Percentiles rank a stretch among this genome's conserved stretches.
Conservation (phyloP, 1,140 invertebrate genomes). For the Zaprionus kolodkinae region DNA sequence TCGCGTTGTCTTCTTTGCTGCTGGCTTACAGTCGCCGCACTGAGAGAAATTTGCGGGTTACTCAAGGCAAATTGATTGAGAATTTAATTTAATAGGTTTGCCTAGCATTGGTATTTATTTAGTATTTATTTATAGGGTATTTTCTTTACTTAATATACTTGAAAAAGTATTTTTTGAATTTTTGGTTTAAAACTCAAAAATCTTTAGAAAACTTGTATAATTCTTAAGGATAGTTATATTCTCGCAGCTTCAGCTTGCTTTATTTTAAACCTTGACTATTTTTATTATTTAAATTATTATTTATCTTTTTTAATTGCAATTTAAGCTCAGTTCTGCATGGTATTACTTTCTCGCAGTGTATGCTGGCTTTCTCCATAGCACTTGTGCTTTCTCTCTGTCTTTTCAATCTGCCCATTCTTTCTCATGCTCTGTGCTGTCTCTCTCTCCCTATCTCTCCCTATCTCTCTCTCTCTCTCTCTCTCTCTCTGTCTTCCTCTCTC, state of each 20-base stretch:
- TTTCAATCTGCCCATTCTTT: too few species aligned
- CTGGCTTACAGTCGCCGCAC: constrained; percentile 18
- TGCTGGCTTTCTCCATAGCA: not conserved
- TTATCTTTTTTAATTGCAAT: not conserved
- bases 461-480: constrained; percentile 16
- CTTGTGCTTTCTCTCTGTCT: not conserved
- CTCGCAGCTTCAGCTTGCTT: too few species aligned
- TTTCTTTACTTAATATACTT: not conserved
- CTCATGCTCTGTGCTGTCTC: not conserved
- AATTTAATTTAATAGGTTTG: not conserved
- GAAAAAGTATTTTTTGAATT: too few species aligned
- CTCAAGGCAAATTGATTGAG: not conserved
- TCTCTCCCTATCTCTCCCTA: too few species aligned
- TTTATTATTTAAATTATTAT: too few species aligned
- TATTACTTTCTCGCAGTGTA: not conserved
- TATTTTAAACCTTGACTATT: too few species aligned
- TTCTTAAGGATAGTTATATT: too few species aligned
- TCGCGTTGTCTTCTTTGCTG: constrained; percentile 29
- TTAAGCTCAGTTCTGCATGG: not conserved
- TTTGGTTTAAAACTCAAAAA: too few species aligned
- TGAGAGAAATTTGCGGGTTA: not conserved
- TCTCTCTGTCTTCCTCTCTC: constrained; percentile 2
- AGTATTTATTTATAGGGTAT: not conserved
- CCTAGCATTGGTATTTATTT: not conserved
- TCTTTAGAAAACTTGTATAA: too few species aligned